These are phyloP conservation scores for Antheraea assamensis DNA, from an alignment of 2,888 invertebrate species.

Conservation along the genomic window DNA sequence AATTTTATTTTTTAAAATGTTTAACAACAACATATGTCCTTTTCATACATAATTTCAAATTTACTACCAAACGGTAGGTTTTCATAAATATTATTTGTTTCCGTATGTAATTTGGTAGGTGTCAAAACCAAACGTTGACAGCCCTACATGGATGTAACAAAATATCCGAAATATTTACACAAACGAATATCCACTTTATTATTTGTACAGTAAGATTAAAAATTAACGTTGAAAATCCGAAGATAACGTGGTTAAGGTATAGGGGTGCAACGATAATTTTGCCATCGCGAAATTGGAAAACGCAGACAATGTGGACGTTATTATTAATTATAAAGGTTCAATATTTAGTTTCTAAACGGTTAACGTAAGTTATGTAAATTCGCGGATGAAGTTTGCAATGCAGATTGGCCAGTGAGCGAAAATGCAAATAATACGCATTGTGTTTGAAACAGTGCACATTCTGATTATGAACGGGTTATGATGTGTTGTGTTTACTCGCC, in stretches of 20 bases:
- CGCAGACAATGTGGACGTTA: not conserved
- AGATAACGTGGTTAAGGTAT: not conserved
- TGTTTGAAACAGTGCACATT: conserved; percentile 27
- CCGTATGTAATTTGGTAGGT: not conserved
- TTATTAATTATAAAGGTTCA: not conserved
- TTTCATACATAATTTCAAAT: not conserved
- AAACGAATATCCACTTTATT: not conserved
- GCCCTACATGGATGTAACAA: not conserved
- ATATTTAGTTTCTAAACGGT: not conserved
- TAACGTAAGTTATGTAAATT: not conserved
- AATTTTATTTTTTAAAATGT: no score
- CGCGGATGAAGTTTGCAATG: conserved; percentile 7
- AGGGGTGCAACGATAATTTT: not conserved
- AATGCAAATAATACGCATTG: conserved; percentile 33
- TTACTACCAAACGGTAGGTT: not conserved
- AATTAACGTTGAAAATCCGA: not conserved
- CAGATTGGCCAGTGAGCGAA: conserved; percentile 14
- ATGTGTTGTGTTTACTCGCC: not conserved
- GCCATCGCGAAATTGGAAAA: not conserved
- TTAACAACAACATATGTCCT: not conserved
- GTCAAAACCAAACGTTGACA: not conserved
- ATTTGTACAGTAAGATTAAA: not conserved
- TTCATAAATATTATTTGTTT: not conserved
- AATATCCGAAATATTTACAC: not conserved
- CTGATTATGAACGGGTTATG: not conserved